Evolutionary conservation across 2,113 vertebrate genomes (phyloP), one percentile per base, ranked within the genome.

Genomic region (Numenius arquata): DNA sequence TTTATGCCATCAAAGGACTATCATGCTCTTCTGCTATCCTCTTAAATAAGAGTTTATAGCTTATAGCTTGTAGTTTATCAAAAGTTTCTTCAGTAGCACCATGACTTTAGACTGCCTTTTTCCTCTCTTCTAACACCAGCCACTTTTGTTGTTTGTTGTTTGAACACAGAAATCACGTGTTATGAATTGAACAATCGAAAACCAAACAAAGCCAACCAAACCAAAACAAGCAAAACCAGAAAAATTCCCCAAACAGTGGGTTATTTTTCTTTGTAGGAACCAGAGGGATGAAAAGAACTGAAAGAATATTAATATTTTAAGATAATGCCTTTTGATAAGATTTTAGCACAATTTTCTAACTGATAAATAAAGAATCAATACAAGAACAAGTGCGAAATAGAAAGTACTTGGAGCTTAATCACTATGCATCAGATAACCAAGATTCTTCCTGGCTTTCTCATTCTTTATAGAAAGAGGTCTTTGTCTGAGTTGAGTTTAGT

Each of bases 181-280:
- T 74, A 17, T 21, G 25, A 62, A 43, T 23, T 29, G 17, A 85
- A 43, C 2, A 25, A 73, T 52, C 2, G 8, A 27, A 29, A 32
- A 32, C 45, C 4, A 20, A 56, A 45, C 6, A 5, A 18, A 30
- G 26, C 10, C 9, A 26, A 34, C 18, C 30, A 56, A 58, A n/a
- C 12, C 13, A 59, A 59, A 14, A 6, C 21, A 23, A 25, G 6
- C 6, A 36, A 36, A 61, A 59, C 22, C 23, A 34, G 32, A 58
- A 61, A 61, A 36, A 61, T 10, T 10, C 9, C 14, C 2, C 0
- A 71, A 71, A 40, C 1, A 3, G 20, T 13, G 4, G 6, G 3
- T 52, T 71, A 30, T 67, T 29, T 74, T 88, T 47, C 53, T 76
- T 7, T 36, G 23, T 48, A 56, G 25, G 8, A 88, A 56, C 6